A percentile compares a stretch with the other conserved stretches of the same genome.
phyloP scores from a whole-genome alignment of 2,113 vertebrate genomes.

The Corapipo altera region DNA sequence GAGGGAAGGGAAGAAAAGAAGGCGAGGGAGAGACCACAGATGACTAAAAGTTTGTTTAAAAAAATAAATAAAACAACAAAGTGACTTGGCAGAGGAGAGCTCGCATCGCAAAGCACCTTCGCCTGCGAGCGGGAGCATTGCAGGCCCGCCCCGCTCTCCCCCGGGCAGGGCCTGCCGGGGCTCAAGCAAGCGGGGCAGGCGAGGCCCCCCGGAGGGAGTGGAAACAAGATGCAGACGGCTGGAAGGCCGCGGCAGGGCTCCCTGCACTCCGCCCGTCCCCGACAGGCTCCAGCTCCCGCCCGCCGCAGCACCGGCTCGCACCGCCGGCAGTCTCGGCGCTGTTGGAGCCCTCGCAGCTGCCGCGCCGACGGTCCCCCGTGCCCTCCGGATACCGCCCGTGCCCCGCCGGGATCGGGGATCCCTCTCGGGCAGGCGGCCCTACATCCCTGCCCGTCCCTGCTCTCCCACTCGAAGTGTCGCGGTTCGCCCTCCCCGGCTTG shows the following conservation, averaged over 20 bases:
- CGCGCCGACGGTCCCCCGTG: not conserved
- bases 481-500: not conserved
- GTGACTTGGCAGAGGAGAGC: constrained; percentile 68
- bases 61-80: constrained; percentile 73
- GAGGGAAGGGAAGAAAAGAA: not conserved
- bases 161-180: not conserved
- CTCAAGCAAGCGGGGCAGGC: not conserved
- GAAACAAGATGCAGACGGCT: not conserved
- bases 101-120: constrained; percentile 52
- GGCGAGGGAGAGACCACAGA: constrained; percentile 63
- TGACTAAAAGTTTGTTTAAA: constrained; percentile 80
- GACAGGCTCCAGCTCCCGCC: not conserved
- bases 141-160: not conserved
- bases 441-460: not conserved
- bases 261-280: not conserved
- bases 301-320: not conserved
- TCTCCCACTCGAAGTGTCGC: not conserved
- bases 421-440: not conserved
- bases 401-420: no score
- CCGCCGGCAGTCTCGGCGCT: not conserved
- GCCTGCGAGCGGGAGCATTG: not conserved
- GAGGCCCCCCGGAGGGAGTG: not conserved
- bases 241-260: not conserved
- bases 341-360: not conserved
- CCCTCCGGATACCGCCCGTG: not conserved